Percentiles rank a stretch among this genome's conserved stretches.
Conservation (phyloP, 1,140 invertebrate genomes). For the Leptinotarsa texana region DNA sequence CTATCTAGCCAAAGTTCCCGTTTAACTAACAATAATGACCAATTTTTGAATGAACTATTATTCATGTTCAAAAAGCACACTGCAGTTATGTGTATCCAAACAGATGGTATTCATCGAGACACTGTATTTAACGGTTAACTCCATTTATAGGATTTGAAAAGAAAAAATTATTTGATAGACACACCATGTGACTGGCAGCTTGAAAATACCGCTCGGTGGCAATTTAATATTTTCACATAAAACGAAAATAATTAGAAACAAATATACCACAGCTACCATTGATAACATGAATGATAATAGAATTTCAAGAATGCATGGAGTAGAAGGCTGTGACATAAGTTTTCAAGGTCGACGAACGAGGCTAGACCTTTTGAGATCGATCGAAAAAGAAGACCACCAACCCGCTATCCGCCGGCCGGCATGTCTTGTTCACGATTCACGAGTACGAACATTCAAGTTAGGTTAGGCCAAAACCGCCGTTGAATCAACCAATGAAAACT, state of each 20-base stretch:
- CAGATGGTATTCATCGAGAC: background rate
- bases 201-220: background rate
- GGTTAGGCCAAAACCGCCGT: slow-evolving; percentile 35
- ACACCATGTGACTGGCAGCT: too few relatives aligned
- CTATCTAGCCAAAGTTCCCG: too few relatives aligned
- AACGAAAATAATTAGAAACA: background rate
- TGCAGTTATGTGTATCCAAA: background rate
- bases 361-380: slow-evolving; percentile 8
- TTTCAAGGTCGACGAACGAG: slow-evolving; percentile 29
- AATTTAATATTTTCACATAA: background rate
- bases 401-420: slow-evolving; percentile 18
- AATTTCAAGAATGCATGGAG: slow-evolving; percentile 11
- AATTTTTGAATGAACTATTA: too few relatives aligned
- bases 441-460: slow-evolving; percentile 27
- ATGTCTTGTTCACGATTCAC: slow-evolving; percentile 4
- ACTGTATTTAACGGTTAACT: background rate
- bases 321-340: slow-evolving; percentile 22
- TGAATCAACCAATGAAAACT: slow-evolving; percentile 63
- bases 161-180: background rate
- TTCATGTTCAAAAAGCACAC: too few relatives aligned
- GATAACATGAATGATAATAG: slow-evolving; percentile 2
- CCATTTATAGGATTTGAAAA: background rate
- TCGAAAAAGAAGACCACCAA: slow-evolving; percentile 16
- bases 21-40: too few relatives aligned
- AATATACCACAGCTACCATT: background rate